Percentiles rank a stretch among this genome's conserved stretches.
Evolutionary conservation across 2,888 invertebrate species (phyloP).

Genomic region (Trachelus troglodyta): DNA sequence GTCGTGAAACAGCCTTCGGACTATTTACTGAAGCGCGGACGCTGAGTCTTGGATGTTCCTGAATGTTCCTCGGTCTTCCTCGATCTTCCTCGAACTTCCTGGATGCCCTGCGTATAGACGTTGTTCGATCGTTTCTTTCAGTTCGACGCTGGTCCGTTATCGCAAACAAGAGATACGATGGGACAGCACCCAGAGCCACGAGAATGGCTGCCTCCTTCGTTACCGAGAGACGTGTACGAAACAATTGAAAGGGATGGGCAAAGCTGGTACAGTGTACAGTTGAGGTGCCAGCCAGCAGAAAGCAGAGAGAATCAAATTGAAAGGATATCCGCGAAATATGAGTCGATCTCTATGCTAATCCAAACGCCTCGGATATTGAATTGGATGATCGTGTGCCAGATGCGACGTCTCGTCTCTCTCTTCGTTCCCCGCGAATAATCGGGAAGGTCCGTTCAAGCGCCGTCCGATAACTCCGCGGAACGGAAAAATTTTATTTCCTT

Average conservation of each 20-base stretch:
- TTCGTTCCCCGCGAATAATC: not conserved
- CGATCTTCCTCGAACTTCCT: too few relatives aligned
- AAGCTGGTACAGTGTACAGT: not conserved
- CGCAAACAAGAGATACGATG: not conserved
- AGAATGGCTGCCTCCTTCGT: not conserved
- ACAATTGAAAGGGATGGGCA: not conserved
- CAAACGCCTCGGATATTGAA: conserved; percentile 46
- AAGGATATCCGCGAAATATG: not conserved
- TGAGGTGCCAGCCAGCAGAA: not conserved
- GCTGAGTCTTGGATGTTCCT: not conserved
- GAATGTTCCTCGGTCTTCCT: too few relatives aligned
- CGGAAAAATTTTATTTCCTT: not conserved
- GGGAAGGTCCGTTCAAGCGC: too few relatives aligned
- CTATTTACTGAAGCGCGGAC: not conserved
- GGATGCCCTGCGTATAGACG: too few relatives aligned
- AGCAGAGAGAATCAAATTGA: not conserved
- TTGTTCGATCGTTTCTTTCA: too few relatives aligned
- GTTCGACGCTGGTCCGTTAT: too few relatives aligned
- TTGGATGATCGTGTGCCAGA: conserved; percentile 38
- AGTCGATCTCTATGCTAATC: conserved; percentile 54
- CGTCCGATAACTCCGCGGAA: too few relatives aligned
- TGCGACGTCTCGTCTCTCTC: conserved; percentile 29
- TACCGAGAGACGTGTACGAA: not conserved
- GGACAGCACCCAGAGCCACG: too few relatives aligned
- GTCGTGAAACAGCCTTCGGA: too few relatives aligned